phyloP scores from a whole-genome alignment of 92 coral and sea anemone genomes.

The Epizoanthus rinbou region DNA sequence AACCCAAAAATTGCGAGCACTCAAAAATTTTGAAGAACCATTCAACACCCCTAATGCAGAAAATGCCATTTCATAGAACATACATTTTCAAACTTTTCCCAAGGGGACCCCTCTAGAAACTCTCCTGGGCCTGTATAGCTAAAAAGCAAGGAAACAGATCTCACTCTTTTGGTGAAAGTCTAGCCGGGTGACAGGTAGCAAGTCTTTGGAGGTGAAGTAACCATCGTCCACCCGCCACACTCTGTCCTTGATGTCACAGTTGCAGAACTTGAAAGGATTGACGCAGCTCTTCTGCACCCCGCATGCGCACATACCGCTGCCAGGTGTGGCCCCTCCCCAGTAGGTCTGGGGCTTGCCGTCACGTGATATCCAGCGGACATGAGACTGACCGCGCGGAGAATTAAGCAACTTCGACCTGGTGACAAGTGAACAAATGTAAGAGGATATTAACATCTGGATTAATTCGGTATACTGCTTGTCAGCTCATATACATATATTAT shows the following conservation, averaged over 20 bases:
- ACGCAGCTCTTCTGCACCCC: conserved; percentile 60
- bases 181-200: conserved; percentile 76
- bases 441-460: too few relatives aligned
- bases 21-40: too few relatives aligned
- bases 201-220: conserved; percentile 63
- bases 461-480: too few relatives aligned
- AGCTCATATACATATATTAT: too few relatives aligned
- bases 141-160: background rate
- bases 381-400: conserved; percentile 60
- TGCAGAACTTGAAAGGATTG: conserved; percentile 62
- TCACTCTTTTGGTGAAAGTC: conserved; percentile 63
- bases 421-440: background rate
- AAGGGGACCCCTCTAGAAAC: too few relatives aligned
- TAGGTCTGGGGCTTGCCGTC: conserved; percentile 52
- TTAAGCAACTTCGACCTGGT: conserved; percentile 64
- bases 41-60: too few relatives aligned
- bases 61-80: too few relatives aligned
- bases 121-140: too few relatives aligned
- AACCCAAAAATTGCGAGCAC: too few relatives aligned
- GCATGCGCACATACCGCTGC: conserved; percentile 81
- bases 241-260: conserved; percentile 78
- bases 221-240: conserved; percentile 88
- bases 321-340: conserved; percentile 92
- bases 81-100: too few relatives aligned
- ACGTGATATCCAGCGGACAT: conserved; percentile 75